Conservation (phyloP, 2,888 invertebrate species). For the Pseudococcus jackbeardsleyi region DNA sequence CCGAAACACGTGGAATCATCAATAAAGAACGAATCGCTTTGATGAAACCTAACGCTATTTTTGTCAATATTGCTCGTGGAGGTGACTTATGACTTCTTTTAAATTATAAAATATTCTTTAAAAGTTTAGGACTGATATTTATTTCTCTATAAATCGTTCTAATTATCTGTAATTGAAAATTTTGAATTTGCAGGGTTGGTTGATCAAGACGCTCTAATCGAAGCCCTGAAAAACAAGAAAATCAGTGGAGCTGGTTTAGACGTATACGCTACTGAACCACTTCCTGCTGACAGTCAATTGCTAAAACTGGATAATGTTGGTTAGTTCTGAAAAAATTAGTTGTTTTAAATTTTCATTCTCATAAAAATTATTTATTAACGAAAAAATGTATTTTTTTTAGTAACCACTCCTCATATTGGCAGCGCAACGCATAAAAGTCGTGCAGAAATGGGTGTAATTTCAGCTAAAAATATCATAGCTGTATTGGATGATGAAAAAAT, state of each 20-base stretch:
- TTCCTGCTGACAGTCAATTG: constrained; percentile 84
- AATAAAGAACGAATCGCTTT: constrained; percentile 81
- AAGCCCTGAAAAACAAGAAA: constrained; percentile 80
- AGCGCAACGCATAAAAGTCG: constrained; percentile 1
- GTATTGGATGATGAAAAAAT: constrained; percentile 25
- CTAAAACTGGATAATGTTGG: constrained; percentile 85
- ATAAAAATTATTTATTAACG: neutral
- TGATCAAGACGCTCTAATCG: constrained; percentile 85
- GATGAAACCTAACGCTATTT: constrained; percentile 89
- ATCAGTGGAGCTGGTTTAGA: constrained; percentile 93
- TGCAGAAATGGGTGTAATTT: neutral
- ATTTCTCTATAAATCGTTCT: neutral
- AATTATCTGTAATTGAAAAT: neutral
- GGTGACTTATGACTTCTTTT: constrained; percentile 70
- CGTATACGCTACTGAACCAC: constrained; percentile 91
- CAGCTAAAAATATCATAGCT: constrained; percentile 6
- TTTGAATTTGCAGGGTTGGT: constrained; percentile 66
- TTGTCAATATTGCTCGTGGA: constrained; percentile 90
- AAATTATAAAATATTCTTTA: no score
- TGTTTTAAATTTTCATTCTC: neutral
- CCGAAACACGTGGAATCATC: constrained; percentile 85
- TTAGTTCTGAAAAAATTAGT: constrained; percentile 69
- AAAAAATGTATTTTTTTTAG: neutral
- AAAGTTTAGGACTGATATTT: neutral
- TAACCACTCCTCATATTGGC: neutral